A percentile compares a stretch with the other conserved stretches of the same genome.
phyloP scores from a whole-genome alignment of 37 sponge, comb jelly and placozoan genomes.

The Amphimedon queenslandica region DNA sequence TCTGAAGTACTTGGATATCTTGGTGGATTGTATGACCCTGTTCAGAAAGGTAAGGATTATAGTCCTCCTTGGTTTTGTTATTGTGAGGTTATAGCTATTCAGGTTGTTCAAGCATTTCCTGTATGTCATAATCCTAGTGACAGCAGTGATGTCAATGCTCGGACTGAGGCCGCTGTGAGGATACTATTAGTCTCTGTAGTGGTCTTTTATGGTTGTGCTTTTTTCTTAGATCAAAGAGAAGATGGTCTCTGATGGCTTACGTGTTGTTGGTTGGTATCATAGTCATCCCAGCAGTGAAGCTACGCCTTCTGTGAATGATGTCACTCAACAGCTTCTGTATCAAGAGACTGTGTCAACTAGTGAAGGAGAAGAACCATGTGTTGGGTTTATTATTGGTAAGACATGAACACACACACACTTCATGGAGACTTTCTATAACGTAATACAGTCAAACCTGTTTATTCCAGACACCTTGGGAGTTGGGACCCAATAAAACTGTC shows the following conservation, averaged over 20 bases:
- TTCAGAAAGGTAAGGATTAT: constrained; percentile 39
- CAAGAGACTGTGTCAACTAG: constrained; percentile 49
- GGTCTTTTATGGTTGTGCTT: too few relatives aligned
- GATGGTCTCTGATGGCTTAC: constrained; percentile 40
- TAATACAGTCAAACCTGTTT: too few relatives aligned
- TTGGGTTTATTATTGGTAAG: constrained; percentile 78
- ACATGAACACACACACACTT: background rate
- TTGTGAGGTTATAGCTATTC: constrained; percentile 27
- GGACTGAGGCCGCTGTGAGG: too few relatives aligned
- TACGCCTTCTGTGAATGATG: constrained; percentile 76
- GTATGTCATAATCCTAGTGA: constrained; percentile 32
- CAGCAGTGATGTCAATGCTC: background rate
- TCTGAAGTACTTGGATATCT: constrained; percentile 79
- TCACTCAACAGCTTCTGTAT: constrained; percentile 67
- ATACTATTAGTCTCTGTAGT: too few relatives aligned
- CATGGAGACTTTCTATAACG: background rate
- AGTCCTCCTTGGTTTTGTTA: background rate
- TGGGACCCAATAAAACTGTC: too few relatives aligned
- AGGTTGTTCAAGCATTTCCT: constrained; percentile 56
- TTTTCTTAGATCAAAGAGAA: constrained; percentile 48
- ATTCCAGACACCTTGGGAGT: too few relatives aligned
- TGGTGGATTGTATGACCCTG: constrained; percentile 58
- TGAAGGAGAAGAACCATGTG: constrained; percentile 63
- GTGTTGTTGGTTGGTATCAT: constrained; percentile 91
- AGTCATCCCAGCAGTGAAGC: constrained; percentile 79